Conservation (phyloP, 2,888 invertebrate species). For the Eudasyphora cyanicolor region DNA sequence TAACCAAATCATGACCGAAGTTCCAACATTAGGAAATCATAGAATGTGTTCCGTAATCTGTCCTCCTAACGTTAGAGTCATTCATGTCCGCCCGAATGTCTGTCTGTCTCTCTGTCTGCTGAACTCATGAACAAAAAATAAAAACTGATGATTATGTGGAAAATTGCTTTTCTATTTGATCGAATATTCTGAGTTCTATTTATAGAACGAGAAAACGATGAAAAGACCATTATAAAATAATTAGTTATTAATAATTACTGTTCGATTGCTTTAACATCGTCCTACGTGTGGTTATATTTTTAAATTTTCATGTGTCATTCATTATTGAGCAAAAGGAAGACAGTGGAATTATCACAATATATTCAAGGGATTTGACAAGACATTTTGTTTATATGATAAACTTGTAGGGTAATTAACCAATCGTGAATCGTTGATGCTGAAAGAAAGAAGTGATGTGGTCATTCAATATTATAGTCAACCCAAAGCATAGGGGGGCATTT, state of each 20-base stretch:
- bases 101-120: not conserved
- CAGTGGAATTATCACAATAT: too few relatives aligned
- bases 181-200: not conserved
- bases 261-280: not conserved
- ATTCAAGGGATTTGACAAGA: too few relatives aligned
- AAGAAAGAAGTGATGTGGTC: too few relatives aligned
- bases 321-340: too few relatives aligned
- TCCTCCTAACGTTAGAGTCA: not conserved
- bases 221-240: not conserved
- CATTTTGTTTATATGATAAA: too few relatives aligned
- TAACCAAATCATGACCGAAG: not conserved
- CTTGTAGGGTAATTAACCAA: too few relatives aligned
- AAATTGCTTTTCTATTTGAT: not conserved
- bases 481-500: too few relatives aligned
- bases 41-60: slow-evolving; percentile 10
- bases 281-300: not conserved
- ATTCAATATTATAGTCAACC: too few relatives aligned
- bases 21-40: not conserved
- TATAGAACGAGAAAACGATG: not conserved
- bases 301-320: not conserved
- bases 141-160: not conserved
- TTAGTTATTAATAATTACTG: not conserved
- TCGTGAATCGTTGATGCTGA: too few relatives aligned
- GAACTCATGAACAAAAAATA: not conserved
- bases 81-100: not conserved